Base-by-base conservation (phyloP, 2,797 vertebrate species). In the Channa striata region DNA sequence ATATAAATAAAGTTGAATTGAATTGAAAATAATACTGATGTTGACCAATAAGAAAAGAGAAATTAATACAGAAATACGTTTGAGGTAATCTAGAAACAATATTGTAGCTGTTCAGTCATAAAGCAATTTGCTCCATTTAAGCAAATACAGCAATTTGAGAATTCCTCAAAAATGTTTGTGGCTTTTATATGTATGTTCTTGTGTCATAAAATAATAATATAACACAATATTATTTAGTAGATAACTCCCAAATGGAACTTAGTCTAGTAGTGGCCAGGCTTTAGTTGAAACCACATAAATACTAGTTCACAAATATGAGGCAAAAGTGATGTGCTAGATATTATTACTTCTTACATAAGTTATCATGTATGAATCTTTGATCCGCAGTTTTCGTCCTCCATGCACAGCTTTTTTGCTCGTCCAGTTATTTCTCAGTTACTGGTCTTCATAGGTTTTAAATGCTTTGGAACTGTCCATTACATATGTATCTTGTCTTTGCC, bases 261-360 rank as follows among this genome's bases (percentile, higher is more conserved):
- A 13, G 21, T 58, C 14, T 25, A 58, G 30, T 16, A 19, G 65
- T 11, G 14, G 25, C 6, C 13, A 10, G 33, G 52, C 14, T 68
- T 33, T 42, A 25, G 56, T 54, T 72, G 3, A 68, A 75, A 39
- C 25, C 19, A 14, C 30, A 52, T 60, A n/a, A 72, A 66, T 70
- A 65, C 58, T 30, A 11, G 7, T 54, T 82, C 56, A 62, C 40
- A 72, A 46, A 68, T 43, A 50, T 34, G 23, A 66, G 8, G 33
- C 42, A 47, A 59, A 46, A 19, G 11, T 53, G 17, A 47, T 39
- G 10, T 52, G 23, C 46, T 21, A 20, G 6, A 13, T 16, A 10
- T 11, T 69, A 17, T 44, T 23, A 30, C 37, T 60, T 67, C 0
- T 33, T 4, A 21, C 30, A 5, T 2, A 59, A 25, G 53, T 46